Base-by-base conservation (phyloP, 2,888 invertebrate species). In the Trimorus sp. region DNA sequence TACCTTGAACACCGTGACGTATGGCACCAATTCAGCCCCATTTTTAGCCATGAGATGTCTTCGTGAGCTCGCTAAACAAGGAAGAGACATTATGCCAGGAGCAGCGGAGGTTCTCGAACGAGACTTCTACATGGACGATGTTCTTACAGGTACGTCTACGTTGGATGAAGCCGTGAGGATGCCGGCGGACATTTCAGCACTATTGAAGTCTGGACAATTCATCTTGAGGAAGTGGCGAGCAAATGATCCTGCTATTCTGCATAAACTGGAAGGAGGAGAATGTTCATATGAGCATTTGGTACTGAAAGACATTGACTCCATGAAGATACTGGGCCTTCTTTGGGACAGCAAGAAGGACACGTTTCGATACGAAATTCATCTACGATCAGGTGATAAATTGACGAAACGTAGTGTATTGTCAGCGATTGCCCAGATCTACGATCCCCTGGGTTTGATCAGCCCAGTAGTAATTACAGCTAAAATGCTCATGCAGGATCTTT, bases 391-490 rank as follows among this genome's bases (percentile, higher is more conserved):
- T 1, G 1, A 9, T 11, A 3, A 42, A 37, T 8, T 58, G 0
- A 80, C 82, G 12, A 82, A 83, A 53, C 49, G 78, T 6, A 14
- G 26, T 6, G 51, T 83, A 0, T 49, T 85, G 1, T 84, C 83
- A 0, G 66, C 59, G 7, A 77, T 83, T n/a, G 74, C 79, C 6
- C 79, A 73, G 49, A 73, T 84, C 1, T 84, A 79, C 45, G 84
- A 85, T 48, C 82, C 85, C 0, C 53, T 83, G 14, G 82, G 84
- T 1, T 14, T 83, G 0, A 36, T 84, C 0, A 66, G 79, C 2
- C 84, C 84, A 15, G 40, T 85, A 1, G 14, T 81, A 0, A 70
- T 84, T 0, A 73, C n/a, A 12, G 84, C 77, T 14, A 79, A 84
- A 38, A 12, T 83, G 9, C 58, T 82, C 11, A 75, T 84, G 38